Conservation (phyloP, 2,113 vertebrate species). For the Furnarius figulus region DNA sequence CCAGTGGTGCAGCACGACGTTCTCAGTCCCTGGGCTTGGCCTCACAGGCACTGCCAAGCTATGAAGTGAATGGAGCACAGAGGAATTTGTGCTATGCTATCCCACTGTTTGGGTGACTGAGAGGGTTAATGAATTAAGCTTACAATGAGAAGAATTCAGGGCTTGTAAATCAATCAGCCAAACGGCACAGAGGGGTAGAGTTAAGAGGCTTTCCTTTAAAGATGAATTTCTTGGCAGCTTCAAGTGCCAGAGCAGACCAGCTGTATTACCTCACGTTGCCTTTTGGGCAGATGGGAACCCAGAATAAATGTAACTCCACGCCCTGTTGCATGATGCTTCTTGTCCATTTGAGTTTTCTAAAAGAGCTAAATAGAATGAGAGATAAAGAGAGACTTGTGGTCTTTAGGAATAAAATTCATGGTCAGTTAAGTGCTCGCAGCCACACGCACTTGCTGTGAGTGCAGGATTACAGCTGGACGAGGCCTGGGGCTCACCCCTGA, state of each 20-base stretch:
- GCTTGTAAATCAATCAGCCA: slow-evolving; percentile 63
- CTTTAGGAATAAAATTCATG: background rate
- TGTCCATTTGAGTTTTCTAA: slow-evolving; percentile 30
- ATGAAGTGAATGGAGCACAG: background rate
- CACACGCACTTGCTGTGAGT: background rate
- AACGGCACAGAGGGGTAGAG: slow-evolving; percentile 37
- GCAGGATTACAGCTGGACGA: background rate
- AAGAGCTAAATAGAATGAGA: background rate
- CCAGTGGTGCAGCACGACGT: background rate
- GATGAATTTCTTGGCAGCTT: slow-evolving; percentile 66
- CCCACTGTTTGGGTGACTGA: slow-evolving; percentile 42
- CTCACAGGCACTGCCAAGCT: background rate
- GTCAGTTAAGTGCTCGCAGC: background rate
- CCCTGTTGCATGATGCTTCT: slow-evolving; percentile 53
- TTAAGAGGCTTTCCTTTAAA: slow-evolving; percentile 65
- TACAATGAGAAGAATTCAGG: slow-evolving; percentile 54
- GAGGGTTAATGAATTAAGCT: slow-evolving; percentile 69
- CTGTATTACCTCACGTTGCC: slow-evolving; percentile 65
- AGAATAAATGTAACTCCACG: slow-evolving; percentile 44
- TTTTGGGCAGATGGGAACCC: slow-evolving; percentile 60
- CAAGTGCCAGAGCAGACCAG: slow-evolving; percentile 54
- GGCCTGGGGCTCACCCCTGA: background rate
- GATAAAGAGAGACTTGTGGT: background rate
- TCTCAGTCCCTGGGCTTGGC: background rate
- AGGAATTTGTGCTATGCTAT: slow-evolving; percentile 54